Percentiles rank a stretch among this genome's conserved stretches.
Evolutionary conservation across 2,797 vertebrate genomes (phyloP).

Genomic region (Pitangus sulphuratus): DNA sequence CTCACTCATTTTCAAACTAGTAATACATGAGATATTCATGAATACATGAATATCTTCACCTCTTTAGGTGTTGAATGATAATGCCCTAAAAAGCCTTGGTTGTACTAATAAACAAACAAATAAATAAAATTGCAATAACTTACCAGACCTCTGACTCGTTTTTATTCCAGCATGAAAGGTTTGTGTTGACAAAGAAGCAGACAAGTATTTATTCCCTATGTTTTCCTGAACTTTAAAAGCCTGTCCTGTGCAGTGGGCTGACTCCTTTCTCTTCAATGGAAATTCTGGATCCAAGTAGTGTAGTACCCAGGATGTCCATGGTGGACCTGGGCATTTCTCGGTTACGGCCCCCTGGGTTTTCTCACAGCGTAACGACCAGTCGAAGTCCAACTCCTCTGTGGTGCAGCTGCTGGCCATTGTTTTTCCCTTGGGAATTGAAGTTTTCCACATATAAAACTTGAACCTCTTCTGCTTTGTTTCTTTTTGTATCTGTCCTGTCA

Average conservation of each 20-base stretch:
- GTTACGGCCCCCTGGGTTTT: neutral
- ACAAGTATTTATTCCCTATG: fast-evolving
- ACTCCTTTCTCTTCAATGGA: neutral
- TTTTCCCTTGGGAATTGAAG: neutral
- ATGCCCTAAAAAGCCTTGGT: neutral
- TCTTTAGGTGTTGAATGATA: neutral
- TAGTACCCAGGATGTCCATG: fast-evolving
- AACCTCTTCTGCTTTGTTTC: neutral
- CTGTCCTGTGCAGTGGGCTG: neutral
- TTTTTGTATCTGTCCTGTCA: fast-evolving
- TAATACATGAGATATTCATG: neutral
- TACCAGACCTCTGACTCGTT: neutral
- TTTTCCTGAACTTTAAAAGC: neutral
- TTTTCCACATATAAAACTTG: neutral
- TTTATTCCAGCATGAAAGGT: neutral
- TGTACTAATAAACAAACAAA: neutral
- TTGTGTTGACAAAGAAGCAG: neutral
- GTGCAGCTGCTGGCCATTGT: neutral
- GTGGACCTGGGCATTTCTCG: fast-evolving
- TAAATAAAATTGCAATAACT: neutral
- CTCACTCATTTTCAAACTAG: neutral
- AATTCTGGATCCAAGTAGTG: neutral
- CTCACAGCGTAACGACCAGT: neutral
- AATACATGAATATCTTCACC: neutral
- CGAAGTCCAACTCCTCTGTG: neutral